phyloP scores from a whole-genome alignment of 2,888 invertebrate genomes.

The Parnassius glacialis region DNA sequence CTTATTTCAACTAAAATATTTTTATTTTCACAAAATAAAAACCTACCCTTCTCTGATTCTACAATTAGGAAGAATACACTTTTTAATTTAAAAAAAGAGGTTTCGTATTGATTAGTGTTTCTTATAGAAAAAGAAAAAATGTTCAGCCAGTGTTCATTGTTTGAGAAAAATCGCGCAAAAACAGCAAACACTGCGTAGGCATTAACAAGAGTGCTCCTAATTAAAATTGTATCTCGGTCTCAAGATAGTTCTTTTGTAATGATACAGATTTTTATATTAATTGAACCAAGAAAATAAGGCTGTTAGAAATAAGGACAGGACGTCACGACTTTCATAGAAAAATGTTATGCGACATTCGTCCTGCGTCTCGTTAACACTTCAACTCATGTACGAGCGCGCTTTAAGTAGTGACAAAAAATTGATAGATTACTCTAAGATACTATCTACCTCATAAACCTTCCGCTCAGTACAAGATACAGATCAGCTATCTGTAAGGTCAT shows the following conservation, averaged over 20 bases:
- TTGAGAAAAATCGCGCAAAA: conserved; percentile 1
- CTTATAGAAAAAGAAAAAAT: not conserved
- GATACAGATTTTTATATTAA: too few relatives aligned
- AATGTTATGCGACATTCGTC: too few relatives aligned
- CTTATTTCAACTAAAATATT: too few relatives aligned
- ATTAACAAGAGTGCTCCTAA: not conserved
- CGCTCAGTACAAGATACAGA: conserved; percentile 11
- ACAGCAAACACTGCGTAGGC: not conserved
- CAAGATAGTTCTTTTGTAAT: not conserved
- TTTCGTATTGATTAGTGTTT: conserved; percentile 1
- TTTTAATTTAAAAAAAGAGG: not conserved
- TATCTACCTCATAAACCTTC: conserved; percentile 21
- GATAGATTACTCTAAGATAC: conserved; percentile 18
- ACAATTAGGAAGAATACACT: not conserved
- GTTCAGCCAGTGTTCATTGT: not conserved
- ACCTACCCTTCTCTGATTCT: too few relatives aligned
- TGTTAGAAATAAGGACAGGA: too few relatives aligned
- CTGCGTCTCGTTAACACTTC: not conserved
- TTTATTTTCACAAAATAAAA: too few relatives aligned
- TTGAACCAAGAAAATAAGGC: too few relatives aligned
- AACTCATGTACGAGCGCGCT: conserved; percentile 9
- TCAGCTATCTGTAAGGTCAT: conserved; percentile 20
- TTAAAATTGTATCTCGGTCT: not conserved
- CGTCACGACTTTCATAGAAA: too few relatives aligned
- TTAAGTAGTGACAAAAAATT: conserved; percentile 9